These are phyloP conservation scores for Ylistrum balloti DNA, from an alignment of 1,140 invertebrate genomes.

Conservation along the genomic window DNA sequence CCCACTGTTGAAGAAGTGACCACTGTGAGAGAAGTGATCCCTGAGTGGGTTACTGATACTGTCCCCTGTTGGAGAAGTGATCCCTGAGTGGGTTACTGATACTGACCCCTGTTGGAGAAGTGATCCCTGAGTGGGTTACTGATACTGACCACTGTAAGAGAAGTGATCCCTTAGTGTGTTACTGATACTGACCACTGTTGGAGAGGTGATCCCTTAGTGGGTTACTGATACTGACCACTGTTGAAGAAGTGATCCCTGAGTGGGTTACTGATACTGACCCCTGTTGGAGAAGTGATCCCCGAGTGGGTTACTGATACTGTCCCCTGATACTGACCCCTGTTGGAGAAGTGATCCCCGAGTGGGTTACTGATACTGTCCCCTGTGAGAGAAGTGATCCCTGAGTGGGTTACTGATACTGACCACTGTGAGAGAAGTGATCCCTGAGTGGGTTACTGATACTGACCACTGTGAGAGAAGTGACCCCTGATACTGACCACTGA, in stretches of 20 bases:
- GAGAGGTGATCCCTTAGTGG: no score
- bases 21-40: no score
- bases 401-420: neutral
- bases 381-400: no score
- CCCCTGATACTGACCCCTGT: neutral
- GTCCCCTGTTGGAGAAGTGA: constrained; percentile 42
- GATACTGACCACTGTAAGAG: neutral
- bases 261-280: constrained; percentile 53
- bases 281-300: constrained; percentile 59
- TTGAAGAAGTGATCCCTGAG: neutral
- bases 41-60: no score
- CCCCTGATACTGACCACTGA: constrained; percentile 24
- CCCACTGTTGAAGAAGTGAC: no score
- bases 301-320: no score
- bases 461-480: constrained; percentile 61
- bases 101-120: constrained; percentile 62
- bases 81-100: neutral
- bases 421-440: neutral
- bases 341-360: no score
- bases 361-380: no score
- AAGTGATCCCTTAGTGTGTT: no score
- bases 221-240: constrained; percentile 26
- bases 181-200: no score
- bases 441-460: constrained; percentile 43
- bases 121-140: constrained; percentile 45